Base-by-base conservation (phyloP, 2,888 invertebrate species). In the Endotricha flammealis region DNA sequence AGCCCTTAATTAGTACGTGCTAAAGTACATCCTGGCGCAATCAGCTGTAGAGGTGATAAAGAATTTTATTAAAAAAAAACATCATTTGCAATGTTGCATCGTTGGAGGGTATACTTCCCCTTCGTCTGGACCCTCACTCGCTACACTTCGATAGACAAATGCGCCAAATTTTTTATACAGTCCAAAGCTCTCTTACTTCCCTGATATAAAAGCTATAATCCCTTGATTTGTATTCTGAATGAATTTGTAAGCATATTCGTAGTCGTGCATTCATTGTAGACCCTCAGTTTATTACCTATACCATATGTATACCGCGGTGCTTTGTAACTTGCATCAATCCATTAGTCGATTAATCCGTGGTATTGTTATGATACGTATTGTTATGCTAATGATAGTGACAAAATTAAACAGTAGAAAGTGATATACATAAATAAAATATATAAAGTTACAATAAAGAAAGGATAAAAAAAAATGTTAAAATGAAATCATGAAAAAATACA, bases 251-350 rank as follows among this genome's bases (percentile, higher is more conserved):
- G 55, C 57, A 45, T 44, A 57, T 65, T 59, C 68, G 68, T 64
- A 70, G 54, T 47, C 70, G 70, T 72, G 73, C 77, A 77, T 82
- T 79, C 79, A 73, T 72, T 64, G 68, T 64, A 69, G 80, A 80
- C 82, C 83, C 83, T 72, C 69, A 46, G 62, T 73, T 74, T 77
- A 80, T 79, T 78, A 67, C 71, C 70, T 77, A 73, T 77, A 79
- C 69, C 65, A 70, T 77, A 74, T 77, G 79, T 80, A 79, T 73
- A 74, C 76, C 76, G 79, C 71, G 80, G 78, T 75, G 63, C 65
- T 60, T 78, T 76, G 75, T 81, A 58, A 69, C 67, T 67, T 63
- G 65, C 71, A 71, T 70, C 72, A 61, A 77, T 70, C 80, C 82
- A 83, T 83, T 82, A 82, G 66, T 63, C 65, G 73, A 79, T 81